Base-by-base conservation (phyloP, 2,113 vertebrate species). In the Hippocampus abdominalis region DNA sequence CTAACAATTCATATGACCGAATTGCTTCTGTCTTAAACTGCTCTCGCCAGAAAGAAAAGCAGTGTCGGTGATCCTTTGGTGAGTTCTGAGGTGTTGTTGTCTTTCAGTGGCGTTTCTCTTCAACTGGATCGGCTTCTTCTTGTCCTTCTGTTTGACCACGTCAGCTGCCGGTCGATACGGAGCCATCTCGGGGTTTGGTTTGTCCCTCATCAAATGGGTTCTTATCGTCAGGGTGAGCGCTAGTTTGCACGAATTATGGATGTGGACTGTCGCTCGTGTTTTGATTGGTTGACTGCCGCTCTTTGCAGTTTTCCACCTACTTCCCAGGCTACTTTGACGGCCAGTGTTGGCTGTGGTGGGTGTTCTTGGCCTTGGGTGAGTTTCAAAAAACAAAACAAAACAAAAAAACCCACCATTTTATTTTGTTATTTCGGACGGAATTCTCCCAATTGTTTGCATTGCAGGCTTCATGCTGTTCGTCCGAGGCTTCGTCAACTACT, bases 261-360 rank as follows among this genome's bases (percentile, higher is more conserved):
- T 27, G 10, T 2, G 6, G 27, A 60, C 27, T 8, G 27, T n/a
- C n/a, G 23, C 13, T 25, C 4, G 23, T 8, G n/a, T 65, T 23
- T 25, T 48, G 13, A 25, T 46, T 54, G 12, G 15, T 56, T 23
- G 12, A 39, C 15, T 15, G 40, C 1, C 4, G 60, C 12, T 51
- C 20, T 64, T 82, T 78, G 25, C 75, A 99, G 97, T 98, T 99
- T 89, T 99, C 97, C 1, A 96, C 96, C 80, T 99, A 98, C 84
- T 99, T 99, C 82, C 95, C 97, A 21, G 97, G 95, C 83, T 99
- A 98, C 89, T 98, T 99, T 77, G 96, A 99, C 90, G 97, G 97
- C 6, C 97, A 98, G 89, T 99, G 98, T 77, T 99, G 97, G 97
- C 90, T 99, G 79, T 99, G 97, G 97, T 99, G 97, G 97, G 96